phyloP scores from a whole-genome alignment of 2,797 vertebrate species.

The Fistularia commersonii region DNA sequence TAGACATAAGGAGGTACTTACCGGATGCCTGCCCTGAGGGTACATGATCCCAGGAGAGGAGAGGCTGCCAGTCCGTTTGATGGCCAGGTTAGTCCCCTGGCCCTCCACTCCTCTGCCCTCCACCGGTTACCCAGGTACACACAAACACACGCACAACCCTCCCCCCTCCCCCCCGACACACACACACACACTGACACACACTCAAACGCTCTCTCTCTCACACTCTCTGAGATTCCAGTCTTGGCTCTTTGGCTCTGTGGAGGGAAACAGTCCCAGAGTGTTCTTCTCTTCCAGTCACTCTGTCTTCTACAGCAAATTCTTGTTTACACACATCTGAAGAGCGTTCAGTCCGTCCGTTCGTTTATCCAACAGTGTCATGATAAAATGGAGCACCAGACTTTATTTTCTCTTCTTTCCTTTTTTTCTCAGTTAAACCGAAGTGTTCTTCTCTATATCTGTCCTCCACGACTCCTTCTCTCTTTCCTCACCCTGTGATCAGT shows the following conservation, averaged over 20 bases:
- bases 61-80: conserved; percentile 71
- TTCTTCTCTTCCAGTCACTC: conserved; percentile 15
- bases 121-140: conserved; percentile 40
- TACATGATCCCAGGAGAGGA: conserved; percentile 85
- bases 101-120: conserved; percentile 73
- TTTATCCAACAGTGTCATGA: conserved; percentile 55
- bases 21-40: conserved; percentile 89
- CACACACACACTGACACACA: conserved; percentile 25
- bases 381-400: conserved; percentile 44
- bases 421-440: conserved; percentile 37
- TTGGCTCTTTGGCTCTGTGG: conserved; percentile 29
- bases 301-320: conserved; percentile 37
- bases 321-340: conserved; percentile 47
- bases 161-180: conserved; percentile 24
- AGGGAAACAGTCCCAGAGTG: conserved; percentile 28
- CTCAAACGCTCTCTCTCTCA: conserved; percentile 10
- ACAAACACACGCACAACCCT: too few relatives aligned
- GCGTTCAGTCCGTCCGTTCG: conserved; percentile 30
- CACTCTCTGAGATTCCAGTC: conserved; percentile 44
- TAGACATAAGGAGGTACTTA: conserved; percentile 66
- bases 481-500: conserved; percentile 61
- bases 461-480: conserved; percentile 33
- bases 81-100: conserved; percentile 72
- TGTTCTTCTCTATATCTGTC: conserved; percentile 24
- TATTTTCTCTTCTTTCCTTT: conserved; percentile 24